phyloP scores from a whole-genome alignment of 2,888 invertebrate genomes.

The Epirrita christyi region DNA sequence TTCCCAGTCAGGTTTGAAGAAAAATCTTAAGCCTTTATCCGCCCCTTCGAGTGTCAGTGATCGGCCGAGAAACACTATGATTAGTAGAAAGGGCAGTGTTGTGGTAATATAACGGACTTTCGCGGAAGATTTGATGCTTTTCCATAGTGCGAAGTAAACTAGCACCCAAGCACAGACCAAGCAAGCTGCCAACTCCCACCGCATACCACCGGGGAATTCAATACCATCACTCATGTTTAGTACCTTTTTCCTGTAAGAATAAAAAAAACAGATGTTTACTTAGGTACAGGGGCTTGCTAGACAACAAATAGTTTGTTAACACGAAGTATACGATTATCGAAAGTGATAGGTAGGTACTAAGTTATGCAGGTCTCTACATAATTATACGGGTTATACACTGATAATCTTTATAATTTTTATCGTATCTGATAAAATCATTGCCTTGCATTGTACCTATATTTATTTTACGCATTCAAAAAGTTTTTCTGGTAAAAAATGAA shows the following conservation, averaged over 20 bases:
- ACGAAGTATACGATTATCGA: too few relatives aligned
- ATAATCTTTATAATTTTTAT: too few relatives aligned
- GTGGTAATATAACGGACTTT: conserved; percentile 97
- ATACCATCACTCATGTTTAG: conserved; percentile 93
- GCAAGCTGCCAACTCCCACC: conserved; percentile 96
- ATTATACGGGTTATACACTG: too few relatives aligned
- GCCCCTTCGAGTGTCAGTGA: conserved; percentile 96
- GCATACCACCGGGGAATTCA: conserved; percentile 91
- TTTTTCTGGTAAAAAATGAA: not conserved
- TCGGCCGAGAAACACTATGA: conserved; percentile 93
- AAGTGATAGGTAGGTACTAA: too few relatives aligned
- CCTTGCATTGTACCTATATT: too few relatives aligned
- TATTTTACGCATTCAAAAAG: too few relatives aligned
- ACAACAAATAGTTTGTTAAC: too few relatives aligned
- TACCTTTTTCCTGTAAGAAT: conserved; percentile 90
- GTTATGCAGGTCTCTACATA: too few relatives aligned
- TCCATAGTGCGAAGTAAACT: conserved; percentile 98
- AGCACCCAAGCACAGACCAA: conserved; percentile 96
- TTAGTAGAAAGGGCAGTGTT: conserved; percentile 95
- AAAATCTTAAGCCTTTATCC: conserved; percentile 92
- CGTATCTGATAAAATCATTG: too few relatives aligned
- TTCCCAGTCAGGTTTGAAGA: conserved; percentile 95
- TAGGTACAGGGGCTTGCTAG: too few relatives aligned
- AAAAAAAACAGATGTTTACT: conserved; percentile 20
- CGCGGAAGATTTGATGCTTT: conserved; percentile 97